Conservation (phyloP, 2,888 invertebrate species). For the Netelia virgata region DNA sequence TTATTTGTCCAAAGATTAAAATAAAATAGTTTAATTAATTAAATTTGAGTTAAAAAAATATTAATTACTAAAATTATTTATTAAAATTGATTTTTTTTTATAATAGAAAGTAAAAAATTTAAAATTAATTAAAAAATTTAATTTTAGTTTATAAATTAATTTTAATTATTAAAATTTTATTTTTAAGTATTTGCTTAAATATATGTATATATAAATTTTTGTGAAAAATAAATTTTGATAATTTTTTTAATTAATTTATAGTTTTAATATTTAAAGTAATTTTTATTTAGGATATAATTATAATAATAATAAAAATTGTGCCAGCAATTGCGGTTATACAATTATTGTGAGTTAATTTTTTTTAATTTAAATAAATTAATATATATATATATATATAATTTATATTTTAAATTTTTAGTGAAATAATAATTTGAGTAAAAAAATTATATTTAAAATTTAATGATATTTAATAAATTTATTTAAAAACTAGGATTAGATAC, state of each 20-base stretch:
- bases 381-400: constrained; percentile 86
- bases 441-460: no score
- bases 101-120: no score
- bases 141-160: constrained; percentile 83
- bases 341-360: constrained; percentile 87
- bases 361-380: constrained; percentile 87
- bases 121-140: no score
- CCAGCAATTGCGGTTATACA: constrained; percentile 91
- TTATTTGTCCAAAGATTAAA: no score
- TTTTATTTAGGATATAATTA: constrained; percentile 87
- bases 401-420: constrained; percentile 76
- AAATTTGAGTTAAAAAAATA: no score
- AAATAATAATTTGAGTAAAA: constrained; percentile 84
- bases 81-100: no score
- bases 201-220: constrained; percentile 87
- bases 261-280: constrained; percentile 86
- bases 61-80: no score
- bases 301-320: constrained; percentile 89
- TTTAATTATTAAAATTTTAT: constrained; percentile 81
- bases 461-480: constrained; percentile 72
- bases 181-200: constrained; percentile 81
- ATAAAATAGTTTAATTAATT: no score
- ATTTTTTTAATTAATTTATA: constrained; percentile 79
- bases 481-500: constrained; percentile 90
- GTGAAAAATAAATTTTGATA: constrained; percentile 84